These are phyloP conservation scores for Lophotis ruficrista DNA, from an alignment of 2,113 vertebrate species.

Conservation along the genomic window DNA sequence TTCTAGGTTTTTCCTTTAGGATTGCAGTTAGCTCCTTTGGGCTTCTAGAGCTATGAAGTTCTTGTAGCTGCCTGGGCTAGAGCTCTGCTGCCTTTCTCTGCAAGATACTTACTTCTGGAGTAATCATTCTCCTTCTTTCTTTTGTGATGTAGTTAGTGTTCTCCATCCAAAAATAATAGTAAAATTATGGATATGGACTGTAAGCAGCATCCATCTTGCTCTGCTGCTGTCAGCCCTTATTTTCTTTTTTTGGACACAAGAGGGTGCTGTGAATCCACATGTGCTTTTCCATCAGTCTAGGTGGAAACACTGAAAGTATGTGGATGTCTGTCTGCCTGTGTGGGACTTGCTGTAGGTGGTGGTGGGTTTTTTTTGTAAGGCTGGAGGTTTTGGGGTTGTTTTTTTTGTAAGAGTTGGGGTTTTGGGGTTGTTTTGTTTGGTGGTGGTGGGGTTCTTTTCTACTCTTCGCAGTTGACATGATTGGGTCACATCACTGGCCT, in stretches of 20 bases:
- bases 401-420: background rate
- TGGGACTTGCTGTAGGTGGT: background rate
- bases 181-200: background rate
- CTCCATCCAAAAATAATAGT: background rate
- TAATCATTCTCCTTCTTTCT: background rate
- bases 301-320: background rate
- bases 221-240: background rate
- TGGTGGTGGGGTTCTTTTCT: background rate
- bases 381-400: background rate
- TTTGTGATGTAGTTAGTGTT: background rate
- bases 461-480: background rate
- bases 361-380: background rate
- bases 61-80: background rate
- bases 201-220: background rate
- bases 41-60: background rate
- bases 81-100: background rate
- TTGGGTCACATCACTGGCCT: background rate
- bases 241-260: background rate
- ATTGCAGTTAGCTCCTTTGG: background rate
- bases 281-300: background rate
- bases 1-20: background rate
- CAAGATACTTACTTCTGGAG: background rate
- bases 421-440: background rate
- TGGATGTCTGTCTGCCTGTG: background rate
- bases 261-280: conserved; percentile 9